These are phyloP conservation scores for Meloidogyne exigua DNA, from an alignment of 1,140 invertebrate genomes.

Conservation along the genomic window DNA sequence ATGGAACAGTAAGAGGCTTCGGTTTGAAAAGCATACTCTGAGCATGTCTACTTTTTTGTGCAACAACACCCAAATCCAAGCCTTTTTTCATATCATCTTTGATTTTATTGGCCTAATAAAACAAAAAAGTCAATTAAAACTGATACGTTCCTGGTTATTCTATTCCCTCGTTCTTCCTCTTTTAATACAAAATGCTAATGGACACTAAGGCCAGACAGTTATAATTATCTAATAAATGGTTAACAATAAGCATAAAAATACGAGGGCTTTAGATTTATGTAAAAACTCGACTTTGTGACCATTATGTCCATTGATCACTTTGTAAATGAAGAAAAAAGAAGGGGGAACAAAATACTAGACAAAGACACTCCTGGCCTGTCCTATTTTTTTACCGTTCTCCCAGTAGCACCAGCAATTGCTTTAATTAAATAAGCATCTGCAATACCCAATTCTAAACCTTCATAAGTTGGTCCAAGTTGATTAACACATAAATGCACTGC, in stretches of 20 bases:
- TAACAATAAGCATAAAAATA: too few relatives aligned
- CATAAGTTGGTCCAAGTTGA: conserved; percentile 88
- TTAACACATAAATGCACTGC: conserved; percentile 87
- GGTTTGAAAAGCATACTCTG: conserved; percentile 81
- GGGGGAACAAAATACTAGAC: not conserved
- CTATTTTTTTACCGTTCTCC: conserved; percentile 66
- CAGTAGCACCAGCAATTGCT: conserved; percentile 82
- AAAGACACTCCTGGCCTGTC: not conserved
- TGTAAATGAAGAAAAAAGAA: too few relatives aligned
- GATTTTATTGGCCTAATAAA: conserved; percentile 75
- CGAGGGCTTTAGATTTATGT: too few relatives aligned
- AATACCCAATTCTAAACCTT: conserved; percentile 81
- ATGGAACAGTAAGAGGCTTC: conserved; percentile 67
- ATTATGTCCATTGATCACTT: too few relatives aligned
- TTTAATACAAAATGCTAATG: too few relatives aligned
- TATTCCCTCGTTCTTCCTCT: too few relatives aligned
- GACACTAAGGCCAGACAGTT: too few relatives aligned
- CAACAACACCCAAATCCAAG: conserved; percentile 73
- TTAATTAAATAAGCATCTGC: conserved; percentile 78
- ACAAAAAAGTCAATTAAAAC: not conserved
- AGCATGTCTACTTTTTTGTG: conserved; percentile 73
- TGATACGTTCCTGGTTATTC: too few relatives aligned
- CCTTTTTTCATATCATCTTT: conserved; percentile 86
- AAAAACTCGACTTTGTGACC: too few relatives aligned
- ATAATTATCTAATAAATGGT: too few relatives aligned